Evolutionary conservation across 2,888 invertebrate species (phyloP).

Genomic region (Drosophila rellima): DNA sequence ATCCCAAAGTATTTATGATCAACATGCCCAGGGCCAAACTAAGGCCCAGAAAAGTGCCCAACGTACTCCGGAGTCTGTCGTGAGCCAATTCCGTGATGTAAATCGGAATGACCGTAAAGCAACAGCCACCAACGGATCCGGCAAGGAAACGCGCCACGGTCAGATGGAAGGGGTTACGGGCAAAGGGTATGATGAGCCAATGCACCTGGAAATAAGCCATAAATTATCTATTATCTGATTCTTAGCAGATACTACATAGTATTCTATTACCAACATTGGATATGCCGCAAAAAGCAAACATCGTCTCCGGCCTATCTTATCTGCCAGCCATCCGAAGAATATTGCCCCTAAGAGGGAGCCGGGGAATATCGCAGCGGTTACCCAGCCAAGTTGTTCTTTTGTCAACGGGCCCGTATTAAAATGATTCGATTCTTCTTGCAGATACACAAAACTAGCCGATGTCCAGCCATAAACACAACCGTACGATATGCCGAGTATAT

Average conservation of each 20-base stretch:
- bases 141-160: constrained; percentile 62
- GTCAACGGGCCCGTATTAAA: constrained; percentile 16
- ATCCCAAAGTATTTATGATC: constrained; percentile 68
- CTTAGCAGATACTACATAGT: not conserved
- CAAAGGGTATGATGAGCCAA: constrained; percentile 65
- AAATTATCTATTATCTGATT: no score
- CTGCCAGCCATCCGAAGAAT: constrained; percentile 28
- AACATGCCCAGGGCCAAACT: constrained; percentile 75
- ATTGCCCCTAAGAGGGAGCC: constrained; percentile 21
- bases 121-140: constrained; percentile 71
- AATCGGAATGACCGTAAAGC: constrained; percentile 70
- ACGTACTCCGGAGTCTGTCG: constrained; percentile 76
- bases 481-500: constrained; percentile 24
- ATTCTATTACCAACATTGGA: constrained; percentile 22
- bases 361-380: constrained; percentile 16
- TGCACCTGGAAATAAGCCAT: constrained; percentile 3
- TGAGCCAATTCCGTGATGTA: constrained; percentile 80
- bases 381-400: constrained; percentile 20
- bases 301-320: constrained; percentile 26
- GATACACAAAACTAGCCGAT: constrained; percentile 19
- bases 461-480: constrained; percentile 35
- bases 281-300: constrained; percentile 14
- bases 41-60: constrained; percentile 78
- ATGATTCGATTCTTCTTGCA: constrained; percentile 24
- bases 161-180: constrained; percentile 62